Conservation (phyloP, 2,113 vertebrate species). For the Ginglymostoma cirratum region DNA sequence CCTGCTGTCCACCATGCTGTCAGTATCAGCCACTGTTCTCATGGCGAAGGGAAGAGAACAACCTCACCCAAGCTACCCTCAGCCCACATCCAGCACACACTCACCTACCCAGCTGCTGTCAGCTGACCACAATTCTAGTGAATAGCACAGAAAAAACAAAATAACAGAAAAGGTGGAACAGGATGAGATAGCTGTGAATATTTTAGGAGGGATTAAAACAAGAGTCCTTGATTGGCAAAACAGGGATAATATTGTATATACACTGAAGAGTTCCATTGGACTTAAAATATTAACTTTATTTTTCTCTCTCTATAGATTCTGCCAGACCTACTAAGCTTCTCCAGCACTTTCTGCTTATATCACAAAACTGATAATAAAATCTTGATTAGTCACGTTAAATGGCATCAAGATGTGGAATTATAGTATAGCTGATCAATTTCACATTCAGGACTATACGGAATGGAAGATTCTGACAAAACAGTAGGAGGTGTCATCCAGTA, state of each 20-base stretch:
- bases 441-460: background rate
- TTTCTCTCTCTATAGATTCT: too few species aligned
- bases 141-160: background rate
- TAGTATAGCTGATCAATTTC: background rate
- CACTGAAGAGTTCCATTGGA: too few species aligned
- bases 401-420: background rate
- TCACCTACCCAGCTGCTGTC: background rate
- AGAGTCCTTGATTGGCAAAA: background rate
- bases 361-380: background rate
- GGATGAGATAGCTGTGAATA: background rate
- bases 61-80: background rate
- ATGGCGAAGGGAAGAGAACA: background rate
- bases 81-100: background rate
- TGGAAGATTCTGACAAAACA: background rate
- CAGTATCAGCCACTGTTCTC: background rate
- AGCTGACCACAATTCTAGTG: too few species aligned
- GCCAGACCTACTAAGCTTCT: too few species aligned
- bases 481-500: background rate
- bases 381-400: background rate
- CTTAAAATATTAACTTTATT: too few species aligned
- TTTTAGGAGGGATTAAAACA: background rate
- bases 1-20: constrained; percentile 17
- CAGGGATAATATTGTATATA: background rate
- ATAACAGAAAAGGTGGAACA: background rate
- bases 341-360: too few species aligned